Evolutionary conservation across 2,113 vertebrate species (phyloP).

Genomic region (Galemys pyrenaicus): DNA sequence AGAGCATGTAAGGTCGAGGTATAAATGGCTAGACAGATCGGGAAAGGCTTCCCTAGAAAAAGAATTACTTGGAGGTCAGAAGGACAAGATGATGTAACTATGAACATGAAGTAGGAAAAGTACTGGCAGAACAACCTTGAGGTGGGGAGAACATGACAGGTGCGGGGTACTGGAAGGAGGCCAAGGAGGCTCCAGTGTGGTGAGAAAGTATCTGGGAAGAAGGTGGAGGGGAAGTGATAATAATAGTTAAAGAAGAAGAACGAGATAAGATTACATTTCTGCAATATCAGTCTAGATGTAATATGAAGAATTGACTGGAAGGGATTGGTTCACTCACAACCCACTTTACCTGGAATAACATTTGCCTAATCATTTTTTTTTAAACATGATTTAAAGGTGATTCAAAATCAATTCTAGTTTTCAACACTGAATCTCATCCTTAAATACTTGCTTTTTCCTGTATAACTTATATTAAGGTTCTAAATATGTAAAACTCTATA

Average conservation of each 20-base stretch:
- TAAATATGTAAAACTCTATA: background rate
- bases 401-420: conserved; percentile 3
- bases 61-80: background rate
- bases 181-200: background rate
- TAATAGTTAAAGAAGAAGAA: background rate
- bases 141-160: background rate
- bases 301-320: background rate
- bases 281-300: background rate
- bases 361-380: background rate
- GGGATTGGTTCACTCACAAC: background rate
- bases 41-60: background rate
- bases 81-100: background rate
- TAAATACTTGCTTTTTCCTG: conserved; percentile 36
- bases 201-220: background rate
- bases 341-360: background rate
- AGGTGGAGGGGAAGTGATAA: background rate
- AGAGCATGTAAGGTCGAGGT: background rate
- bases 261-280: background rate
- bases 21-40: background rate
- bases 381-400: conserved; percentile 11
- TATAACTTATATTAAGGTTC: conserved; percentile 10
- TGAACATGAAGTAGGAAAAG: accelerated
- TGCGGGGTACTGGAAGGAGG: background rate
- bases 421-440: background rate
- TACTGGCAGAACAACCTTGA: background rate